Conservation (phyloP, 2,113 vertebrate species). For the Caracal caracal region DNA sequence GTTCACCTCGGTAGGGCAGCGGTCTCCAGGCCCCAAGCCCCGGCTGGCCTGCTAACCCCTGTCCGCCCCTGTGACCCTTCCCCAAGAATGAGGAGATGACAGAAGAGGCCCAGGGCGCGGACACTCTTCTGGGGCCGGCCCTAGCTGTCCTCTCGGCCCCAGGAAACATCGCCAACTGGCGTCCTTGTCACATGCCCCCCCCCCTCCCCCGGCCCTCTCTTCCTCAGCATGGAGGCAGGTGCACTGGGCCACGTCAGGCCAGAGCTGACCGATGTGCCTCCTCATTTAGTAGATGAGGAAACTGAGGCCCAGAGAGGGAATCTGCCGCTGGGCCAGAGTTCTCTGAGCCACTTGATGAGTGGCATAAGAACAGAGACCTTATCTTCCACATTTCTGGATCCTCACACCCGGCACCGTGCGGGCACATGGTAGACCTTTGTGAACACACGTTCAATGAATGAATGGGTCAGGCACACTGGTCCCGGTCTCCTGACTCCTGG, state of each 20-base stretch:
- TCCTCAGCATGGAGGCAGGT: background rate
- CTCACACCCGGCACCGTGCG: background rate
- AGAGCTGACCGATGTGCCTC: background rate
- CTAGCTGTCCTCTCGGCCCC: background rate
- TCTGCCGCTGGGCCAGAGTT: background rate
- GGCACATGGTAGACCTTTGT: background rate
- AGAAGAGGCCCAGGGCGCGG: background rate
- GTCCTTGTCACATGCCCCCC: background rate
- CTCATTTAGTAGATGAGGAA: background rate
- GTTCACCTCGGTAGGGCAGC: slow-evolving; percentile 94
- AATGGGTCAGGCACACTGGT: background rate
- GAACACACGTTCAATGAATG: background rate
- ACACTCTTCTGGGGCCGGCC: background rate
- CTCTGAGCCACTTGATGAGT: background rate
- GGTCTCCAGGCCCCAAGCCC: background rate
- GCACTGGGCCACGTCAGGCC: background rate
- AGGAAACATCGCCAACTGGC: background rate
- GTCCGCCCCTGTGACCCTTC: background rate
- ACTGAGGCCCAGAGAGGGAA: background rate
- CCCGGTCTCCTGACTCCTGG: background rate
- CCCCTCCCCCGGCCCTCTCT: background rate
- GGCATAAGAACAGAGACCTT: background rate
- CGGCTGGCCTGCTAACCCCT: background rate
- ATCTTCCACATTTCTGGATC: background rate
- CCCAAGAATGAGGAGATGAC: background rate